Evolutionary conservation across 2,797 vertebrate species (phyloP).

Genomic region (Coregonus sp.): DNA sequence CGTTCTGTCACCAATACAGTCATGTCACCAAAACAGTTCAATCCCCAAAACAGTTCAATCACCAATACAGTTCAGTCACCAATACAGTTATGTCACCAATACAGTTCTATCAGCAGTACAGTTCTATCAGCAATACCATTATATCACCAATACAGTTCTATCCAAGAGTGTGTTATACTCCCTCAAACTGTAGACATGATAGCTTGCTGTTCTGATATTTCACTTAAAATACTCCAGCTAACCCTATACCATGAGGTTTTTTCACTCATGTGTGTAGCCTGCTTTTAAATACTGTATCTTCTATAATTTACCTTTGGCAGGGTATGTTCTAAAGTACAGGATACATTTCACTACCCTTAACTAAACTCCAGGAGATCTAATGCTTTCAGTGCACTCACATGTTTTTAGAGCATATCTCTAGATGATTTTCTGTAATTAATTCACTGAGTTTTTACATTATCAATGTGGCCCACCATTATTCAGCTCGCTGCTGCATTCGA

Average conservation of each 20-base stretch:
- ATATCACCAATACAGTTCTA: neutral
- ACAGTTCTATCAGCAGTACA: too few relatives aligned
- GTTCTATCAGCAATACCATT: neutral
- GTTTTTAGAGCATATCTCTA: neutral
- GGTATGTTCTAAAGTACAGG: neutral
- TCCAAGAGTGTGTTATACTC: neutral
- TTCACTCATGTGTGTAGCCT: neutral
- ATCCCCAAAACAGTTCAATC: too few relatives aligned
- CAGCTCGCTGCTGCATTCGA: neutral
- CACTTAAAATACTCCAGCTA: neutral
- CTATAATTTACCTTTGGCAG: neutral
- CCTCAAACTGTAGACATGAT: neutral
- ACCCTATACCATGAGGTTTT: neutral
- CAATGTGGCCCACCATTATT: neutral
- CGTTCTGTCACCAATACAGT: too few relatives aligned
- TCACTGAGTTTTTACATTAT: conserved; percentile 11
- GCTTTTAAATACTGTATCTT: neutral
- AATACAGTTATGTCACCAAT: too few relatives aligned
- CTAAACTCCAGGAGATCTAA: neutral
- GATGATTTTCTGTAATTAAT: conserved; percentile 27
- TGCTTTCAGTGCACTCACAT: neutral
- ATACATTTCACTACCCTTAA: neutral
- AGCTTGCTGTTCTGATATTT: neutral
- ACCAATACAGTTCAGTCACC: too few relatives aligned
- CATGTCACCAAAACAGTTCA: too few relatives aligned